Conservation (phyloP, 1,140 invertebrate species). For the Brevipalpus yothersi region DNA sequence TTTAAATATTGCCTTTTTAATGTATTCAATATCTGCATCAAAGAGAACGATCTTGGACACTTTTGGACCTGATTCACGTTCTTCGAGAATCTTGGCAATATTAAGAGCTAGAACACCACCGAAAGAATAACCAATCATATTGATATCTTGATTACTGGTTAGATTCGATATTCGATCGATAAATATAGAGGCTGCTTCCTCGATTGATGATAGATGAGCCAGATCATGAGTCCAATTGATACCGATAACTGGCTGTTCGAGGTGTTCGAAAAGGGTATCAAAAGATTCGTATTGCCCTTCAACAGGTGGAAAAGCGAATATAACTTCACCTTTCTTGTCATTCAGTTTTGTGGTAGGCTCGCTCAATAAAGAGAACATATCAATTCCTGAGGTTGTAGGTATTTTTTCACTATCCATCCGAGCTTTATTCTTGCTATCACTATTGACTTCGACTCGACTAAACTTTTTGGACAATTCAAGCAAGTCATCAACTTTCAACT, state of each 20-base stretch:
- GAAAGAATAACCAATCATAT: slow-evolving; percentile 74
- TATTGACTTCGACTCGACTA: neutral
- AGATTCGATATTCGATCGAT: neutral
- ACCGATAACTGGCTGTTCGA: neutral
- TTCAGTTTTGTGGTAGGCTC: neutral
- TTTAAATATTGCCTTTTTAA: neutral
- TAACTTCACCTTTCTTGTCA: neutral
- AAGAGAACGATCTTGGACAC: slow-evolving; percentile 16
- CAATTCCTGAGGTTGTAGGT: neutral
- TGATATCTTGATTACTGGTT: neutral
- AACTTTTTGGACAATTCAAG: neutral
- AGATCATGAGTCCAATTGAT: neutral
- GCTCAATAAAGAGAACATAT: neutral
- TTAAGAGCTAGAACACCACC: slow-evolving; percentile 74
- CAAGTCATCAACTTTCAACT: slow-evolving; percentile 2
- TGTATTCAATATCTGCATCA: neutral
- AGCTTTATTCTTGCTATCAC: too few relatives aligned
- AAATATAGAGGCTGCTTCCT: neutral
- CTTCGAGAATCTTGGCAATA: slow-evolving; percentile 36
- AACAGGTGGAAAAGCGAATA: slow-evolving; percentile 7
- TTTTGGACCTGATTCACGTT: neutral
- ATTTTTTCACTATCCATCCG: too few relatives aligned
- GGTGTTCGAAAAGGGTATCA: slow-evolving; percentile 32
- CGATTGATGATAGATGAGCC: neutral
- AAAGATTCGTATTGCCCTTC: slow-evolving; percentile 22